A percentile compares a stretch with the other conserved stretches of the same genome.
phyloP scores from a whole-genome alignment of 2,113 vertebrate species.

The Nannospalax galili region DNA sequence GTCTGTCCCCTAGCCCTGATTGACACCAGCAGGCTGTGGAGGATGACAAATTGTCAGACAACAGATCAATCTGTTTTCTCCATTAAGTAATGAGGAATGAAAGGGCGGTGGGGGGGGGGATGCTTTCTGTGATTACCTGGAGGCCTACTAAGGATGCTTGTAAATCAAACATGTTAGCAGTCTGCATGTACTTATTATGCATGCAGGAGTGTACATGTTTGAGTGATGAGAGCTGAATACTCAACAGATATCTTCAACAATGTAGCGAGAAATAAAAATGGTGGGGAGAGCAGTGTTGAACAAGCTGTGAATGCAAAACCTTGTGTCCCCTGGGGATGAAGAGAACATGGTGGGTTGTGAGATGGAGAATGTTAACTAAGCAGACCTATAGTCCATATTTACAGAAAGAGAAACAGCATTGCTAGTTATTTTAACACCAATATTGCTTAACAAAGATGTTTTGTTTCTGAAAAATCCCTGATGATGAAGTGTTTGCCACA shows the following conservation, averaged over 20 bases:
- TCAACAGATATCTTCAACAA: conserved; percentile 68
- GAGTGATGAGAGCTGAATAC: conserved; percentile 55
- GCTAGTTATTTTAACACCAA: not conserved
- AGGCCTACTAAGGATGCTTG: conserved; percentile 40
- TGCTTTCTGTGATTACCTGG: conserved; percentile 48
- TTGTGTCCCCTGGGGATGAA: not conserved
- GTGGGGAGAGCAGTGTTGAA: conserved; percentile 59
- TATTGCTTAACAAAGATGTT: not conserved
- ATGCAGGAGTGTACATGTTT: conserved; percentile 57
- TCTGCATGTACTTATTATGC: conserved; percentile 18
- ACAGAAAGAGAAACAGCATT: conserved; percentile 10
- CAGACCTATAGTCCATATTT: not conserved
- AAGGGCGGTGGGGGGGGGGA: conserved; percentile 83
- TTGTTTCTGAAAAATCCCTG: not conserved
- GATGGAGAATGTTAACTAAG: conserved; percentile 12
- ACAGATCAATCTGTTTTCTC: conserved; percentile 89
- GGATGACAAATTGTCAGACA: conserved; percentile 87
- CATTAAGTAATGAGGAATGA: conserved; percentile 87
- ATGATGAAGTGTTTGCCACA: not conserved
- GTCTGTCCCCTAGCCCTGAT: conserved; percentile 82
- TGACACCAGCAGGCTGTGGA: conserved; percentile 78
- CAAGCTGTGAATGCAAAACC: conserved; percentile 62
- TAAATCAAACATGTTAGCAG: conserved; percentile 58
- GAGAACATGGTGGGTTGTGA: not conserved
- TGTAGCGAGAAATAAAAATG: conserved; percentile 69